Evolutionary conservation across 2,113 vertebrate genomes (phyloP), one percentile per base, ranked within the genome.

Genomic region (Sceloporus tristichus): DNA sequence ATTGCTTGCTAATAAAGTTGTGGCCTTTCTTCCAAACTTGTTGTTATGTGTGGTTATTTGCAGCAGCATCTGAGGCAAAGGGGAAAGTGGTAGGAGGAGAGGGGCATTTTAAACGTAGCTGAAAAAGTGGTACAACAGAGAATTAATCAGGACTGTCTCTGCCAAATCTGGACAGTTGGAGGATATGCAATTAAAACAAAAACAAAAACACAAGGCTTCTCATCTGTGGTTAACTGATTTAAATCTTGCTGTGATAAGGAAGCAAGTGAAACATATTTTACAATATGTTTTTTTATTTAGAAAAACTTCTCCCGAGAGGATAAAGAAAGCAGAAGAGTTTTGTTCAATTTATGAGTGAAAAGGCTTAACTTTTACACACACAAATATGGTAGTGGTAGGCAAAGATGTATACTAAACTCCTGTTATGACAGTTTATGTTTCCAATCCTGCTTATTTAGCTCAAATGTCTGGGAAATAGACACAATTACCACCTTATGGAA

Each of bases 401-500:
- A 93, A 91, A 95, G 88, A 96, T 93, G 92, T 94, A 96, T 89
- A 92, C 91, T 91, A 93, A 91, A 90, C 91, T 95, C 93, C 91
- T 95, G 90, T 96, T 97, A 96, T 95, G 95, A 96, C 94, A 96
- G 95, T 96, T 97, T 96, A 95, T 96, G 92, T 94, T 95, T 97
- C 94, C 92, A 95, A 93, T 95, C 91, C 89, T 96, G 95, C 93
- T 97, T 97, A 97, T 95, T 97, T 96, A 95, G 95, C 94, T 95
- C 92, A 93, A 94, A 95, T 96, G 96, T 93, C 93, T 96, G 94
- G 95, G 95, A 97, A 97, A 97, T 93, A 96, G 96, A 95, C 91
- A 95, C 94, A 95, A 96, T 97, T 97, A 96, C 95, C 95, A 97
- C 96, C 96, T 97, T 95, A 96, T 95, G 96, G 96, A 97, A 97